phyloP scores from a whole-genome alignment of 2,888 invertebrate genomes.

The Synergus japonicus region DNA sequence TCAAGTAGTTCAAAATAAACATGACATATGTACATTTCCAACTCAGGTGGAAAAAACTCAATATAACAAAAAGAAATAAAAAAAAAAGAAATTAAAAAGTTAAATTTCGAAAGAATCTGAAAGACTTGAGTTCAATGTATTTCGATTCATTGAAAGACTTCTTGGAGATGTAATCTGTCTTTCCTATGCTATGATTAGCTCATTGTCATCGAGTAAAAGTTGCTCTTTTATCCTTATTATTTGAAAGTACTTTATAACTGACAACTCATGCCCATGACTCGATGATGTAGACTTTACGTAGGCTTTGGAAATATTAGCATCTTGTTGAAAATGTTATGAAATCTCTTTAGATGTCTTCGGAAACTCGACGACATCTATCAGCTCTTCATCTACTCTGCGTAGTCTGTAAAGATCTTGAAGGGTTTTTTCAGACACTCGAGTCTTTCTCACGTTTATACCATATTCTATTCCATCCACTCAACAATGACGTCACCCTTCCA shows the following conservation, averaged over 20 bases:
- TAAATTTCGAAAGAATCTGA: background rate
- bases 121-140: background rate
- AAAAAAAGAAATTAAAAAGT: too few relatives aligned
- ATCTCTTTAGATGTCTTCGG: slow-evolving; percentile 14
- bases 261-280: background rate
- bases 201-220: background rate
- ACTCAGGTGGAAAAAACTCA: background rate
- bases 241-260: slow-evolving; percentile 20
- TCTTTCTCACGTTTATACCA: background rate
- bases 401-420: slow-evolving; percentile 18
- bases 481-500: slow-evolving; percentile 62
- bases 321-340: slow-evolving; percentile 23
- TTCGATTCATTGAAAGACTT: background rate
- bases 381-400: background rate
- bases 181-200: background rate
- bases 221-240: background rate
- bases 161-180: background rate
- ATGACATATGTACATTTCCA: background rate
- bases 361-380: slow-evolving; percentile 23
- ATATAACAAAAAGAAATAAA: too few relatives aligned
- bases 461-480: slow-evolving; percentile 13
- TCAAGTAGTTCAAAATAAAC: background rate
- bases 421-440: slow-evolving; percentile 20
- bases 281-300: slow-evolving; percentile 1
- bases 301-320: slow-evolving; percentile 15